phyloP scores from a whole-genome alignment of 2,888 invertebrate species.

The Drosophila cognata region DNA sequence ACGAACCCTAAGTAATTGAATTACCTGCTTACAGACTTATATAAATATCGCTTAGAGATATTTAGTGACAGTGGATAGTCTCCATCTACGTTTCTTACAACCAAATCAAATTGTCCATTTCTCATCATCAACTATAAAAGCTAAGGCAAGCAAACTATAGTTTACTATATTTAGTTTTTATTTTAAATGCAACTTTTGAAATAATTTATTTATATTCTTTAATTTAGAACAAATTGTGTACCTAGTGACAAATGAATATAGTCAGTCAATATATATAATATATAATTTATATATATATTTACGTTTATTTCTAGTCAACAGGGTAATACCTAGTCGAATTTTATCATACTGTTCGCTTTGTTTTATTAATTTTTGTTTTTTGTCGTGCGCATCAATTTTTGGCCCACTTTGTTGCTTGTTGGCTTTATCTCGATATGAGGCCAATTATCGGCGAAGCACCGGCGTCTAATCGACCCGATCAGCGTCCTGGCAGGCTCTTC shows the following conservation, averaged over 20 bases:
- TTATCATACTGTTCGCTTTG: background rate
- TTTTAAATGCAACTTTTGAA: background rate
- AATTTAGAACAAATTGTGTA: background rate
- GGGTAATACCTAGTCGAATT: background rate
- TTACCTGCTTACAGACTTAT: background rate
- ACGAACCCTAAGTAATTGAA: background rate
- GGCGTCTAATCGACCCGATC: slow-evolving; percentile 60
- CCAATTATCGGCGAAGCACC: slow-evolving; percentile 61
- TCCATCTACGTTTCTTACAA: background rate
- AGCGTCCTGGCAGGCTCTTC: slow-evolving; percentile 57
- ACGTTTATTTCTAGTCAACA: background rate
- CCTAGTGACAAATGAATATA: background rate
- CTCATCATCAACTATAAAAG: background rate
- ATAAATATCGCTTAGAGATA: background rate
- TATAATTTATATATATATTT: background rate
- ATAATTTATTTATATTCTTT: background rate
- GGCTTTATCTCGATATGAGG: slow-evolving; percentile 69
- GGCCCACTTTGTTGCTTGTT: slow-evolving; percentile 26
- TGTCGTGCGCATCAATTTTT: slow-evolving; percentile 27
- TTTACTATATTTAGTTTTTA: background rate
- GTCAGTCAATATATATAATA: background rate
- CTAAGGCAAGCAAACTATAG: background rate
- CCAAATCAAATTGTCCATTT: background rate
- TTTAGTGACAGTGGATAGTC: background rate
- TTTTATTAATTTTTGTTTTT: slow-evolving; percentile 4